Evolutionary conservation across 2,113 vertebrate species (phyloP).

Genomic region (Phylloscopus whistleri): DNA sequence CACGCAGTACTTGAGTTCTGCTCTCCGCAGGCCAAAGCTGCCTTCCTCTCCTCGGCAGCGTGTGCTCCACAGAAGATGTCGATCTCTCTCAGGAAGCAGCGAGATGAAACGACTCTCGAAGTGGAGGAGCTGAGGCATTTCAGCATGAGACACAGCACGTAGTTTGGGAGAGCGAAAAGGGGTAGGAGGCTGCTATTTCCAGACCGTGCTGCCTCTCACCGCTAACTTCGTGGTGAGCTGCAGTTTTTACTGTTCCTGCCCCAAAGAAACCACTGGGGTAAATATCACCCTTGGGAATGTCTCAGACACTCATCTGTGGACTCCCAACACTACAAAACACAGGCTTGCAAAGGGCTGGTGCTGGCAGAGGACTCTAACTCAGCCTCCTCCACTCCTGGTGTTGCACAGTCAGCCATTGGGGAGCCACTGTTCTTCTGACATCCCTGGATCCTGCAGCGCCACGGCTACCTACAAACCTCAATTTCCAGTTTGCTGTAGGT

Average conservation of each 20-base stretch:
- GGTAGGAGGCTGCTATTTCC: slow-evolving; percentile 65
- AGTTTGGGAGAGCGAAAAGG: slow-evolving; percentile 52
- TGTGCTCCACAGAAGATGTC: slow-evolving; percentile 41
- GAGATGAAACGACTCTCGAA: slow-evolving; percentile 14
- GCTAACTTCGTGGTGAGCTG: not conserved
- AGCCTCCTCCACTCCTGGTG: not conserved
- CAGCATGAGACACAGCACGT: slow-evolving; percentile 45
- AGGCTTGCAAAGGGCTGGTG: not conserved
- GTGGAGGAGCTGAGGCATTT: slow-evolving; percentile 49
- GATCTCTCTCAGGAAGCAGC: slow-evolving; percentile 49
- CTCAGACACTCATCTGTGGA: not conserved
- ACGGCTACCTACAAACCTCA: not conserved
- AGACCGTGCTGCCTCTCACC: not conserved
- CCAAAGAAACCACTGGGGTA: slow-evolving; percentile 22
- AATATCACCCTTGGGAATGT: not conserved
- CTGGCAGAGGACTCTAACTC: not conserved
- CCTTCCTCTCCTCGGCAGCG: slow-evolving; percentile 32
- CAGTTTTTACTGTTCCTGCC: slow-evolving; percentile 26
- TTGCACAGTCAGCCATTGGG: not conserved
- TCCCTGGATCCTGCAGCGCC: not conserved
- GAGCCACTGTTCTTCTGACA: not conserved
- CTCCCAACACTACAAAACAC: not conserved
- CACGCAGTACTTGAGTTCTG: slow-evolving; percentile 63
- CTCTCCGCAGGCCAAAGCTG: slow-evolving; percentile 53
- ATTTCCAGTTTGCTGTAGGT: not conserved